Percentiles rank a stretch among this genome's conserved stretches.
phyloP scores from a whole-genome alignment of 2,888 invertebrate genomes.

The Aleiodes alternator region DNA sequence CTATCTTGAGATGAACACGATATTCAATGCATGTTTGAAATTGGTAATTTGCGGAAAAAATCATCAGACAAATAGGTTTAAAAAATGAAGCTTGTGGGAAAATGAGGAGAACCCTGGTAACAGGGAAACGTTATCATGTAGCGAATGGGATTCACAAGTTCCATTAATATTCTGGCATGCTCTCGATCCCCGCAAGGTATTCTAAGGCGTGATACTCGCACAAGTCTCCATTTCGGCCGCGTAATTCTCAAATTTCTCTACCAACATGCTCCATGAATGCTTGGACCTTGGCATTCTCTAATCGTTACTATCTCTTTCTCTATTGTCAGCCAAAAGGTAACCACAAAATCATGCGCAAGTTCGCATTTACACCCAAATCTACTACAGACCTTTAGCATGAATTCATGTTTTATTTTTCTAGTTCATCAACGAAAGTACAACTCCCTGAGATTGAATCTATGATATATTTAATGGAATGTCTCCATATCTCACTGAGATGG shows the following conservation, averaged over 20 bases:
- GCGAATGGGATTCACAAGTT: conserved; percentile 25
- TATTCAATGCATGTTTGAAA: too few species aligned
- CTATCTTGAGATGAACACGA: too few species aligned
- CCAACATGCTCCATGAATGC: conserved; percentile 41
- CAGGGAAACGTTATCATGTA: conserved; percentile 20
- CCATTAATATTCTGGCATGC: conserved; percentile 68
- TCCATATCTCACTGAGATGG: conserved; percentile 17
- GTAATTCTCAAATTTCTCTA: conserved; percentile 64
- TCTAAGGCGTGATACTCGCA: conserved; percentile 60
- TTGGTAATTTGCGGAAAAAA: background rate
- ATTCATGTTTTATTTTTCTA: background rate
- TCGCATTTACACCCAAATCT: conserved; percentile 62
- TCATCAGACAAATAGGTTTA: conserved; percentile 28
- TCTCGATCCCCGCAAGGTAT: conserved; percentile 62
- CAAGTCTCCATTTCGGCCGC: conserved; percentile 62
- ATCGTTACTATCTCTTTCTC: conserved; percentile 20
- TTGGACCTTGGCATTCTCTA: conserved; percentile 24
- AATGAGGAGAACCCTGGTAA: conserved; percentile 17
- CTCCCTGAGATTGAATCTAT: background rate
- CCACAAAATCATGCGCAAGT: conserved; percentile 55
- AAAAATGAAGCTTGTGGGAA: conserved; percentile 11
- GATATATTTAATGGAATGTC: background rate
- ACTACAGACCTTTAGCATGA: background rate
- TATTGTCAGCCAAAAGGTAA: conserved; percentile 41
- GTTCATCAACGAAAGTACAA: background rate